Evolutionary conservation across 2,113 vertebrate genomes (phyloP).

Genomic region (Atrichornis clamosus): DNA sequence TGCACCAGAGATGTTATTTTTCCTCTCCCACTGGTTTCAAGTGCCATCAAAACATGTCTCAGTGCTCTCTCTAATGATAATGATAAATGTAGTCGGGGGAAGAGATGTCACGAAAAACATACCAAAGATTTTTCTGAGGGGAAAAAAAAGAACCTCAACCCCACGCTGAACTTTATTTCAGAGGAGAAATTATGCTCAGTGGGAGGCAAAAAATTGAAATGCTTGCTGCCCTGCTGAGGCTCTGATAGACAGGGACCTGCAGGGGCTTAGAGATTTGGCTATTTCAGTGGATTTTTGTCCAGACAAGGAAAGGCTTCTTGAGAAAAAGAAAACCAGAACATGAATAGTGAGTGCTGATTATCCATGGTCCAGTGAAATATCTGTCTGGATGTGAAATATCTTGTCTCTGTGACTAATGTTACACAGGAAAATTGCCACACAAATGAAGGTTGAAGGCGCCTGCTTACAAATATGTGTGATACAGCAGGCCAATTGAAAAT

Average conservation of each 20-base stretch:
- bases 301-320: background rate
- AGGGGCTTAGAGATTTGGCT: constrained; percentile 4
- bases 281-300: constrained; percentile 1
- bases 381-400: background rate
- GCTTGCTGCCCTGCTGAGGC: constrained; percentile 45
- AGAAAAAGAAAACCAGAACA: background rate
- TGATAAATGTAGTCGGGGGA: constrained; percentile 57
- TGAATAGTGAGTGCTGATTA: background rate
- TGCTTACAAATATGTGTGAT: background rate
- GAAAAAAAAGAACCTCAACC: constrained; percentile 26
- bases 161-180: constrained; percentile 51
- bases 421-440: background rate
- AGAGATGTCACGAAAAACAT: constrained; percentile 62
- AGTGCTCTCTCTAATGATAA: constrained; percentile 54
- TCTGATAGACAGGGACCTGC: constrained; percentile 41
- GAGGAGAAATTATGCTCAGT: constrained; percentile 57
- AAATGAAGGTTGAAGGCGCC: background rate
- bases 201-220: constrained; percentile 60
- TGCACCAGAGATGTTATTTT: constrained; percentile 52
- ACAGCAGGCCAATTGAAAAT: background rate
- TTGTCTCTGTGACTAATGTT: background rate
- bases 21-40: constrained; percentile 59
- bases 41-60: constrained; percentile 58
- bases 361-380: background rate
- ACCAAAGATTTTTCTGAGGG: constrained; percentile 43